Conservation (phyloP, 2,888 invertebrate genomes). For the Calephelis perditalis region DNA sequence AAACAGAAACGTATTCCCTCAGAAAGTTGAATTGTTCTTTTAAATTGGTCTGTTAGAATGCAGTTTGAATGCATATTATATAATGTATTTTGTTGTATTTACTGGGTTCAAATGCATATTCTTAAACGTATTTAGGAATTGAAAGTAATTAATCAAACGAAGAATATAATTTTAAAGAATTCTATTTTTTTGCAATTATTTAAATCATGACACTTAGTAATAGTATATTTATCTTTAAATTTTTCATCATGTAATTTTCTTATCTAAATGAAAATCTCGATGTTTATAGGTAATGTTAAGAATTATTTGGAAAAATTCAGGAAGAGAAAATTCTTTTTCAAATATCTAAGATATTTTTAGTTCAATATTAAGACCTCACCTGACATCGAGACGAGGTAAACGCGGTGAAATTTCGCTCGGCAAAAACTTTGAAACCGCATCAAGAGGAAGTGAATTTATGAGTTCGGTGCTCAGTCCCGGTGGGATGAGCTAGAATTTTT, state of each 20-base stretch:
- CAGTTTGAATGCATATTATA: conserved; percentile 41
- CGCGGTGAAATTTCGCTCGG: conserved; percentile 30
- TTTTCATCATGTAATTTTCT: not conserved
- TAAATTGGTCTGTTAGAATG: conserved; percentile 42
- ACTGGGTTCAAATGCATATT: no score
- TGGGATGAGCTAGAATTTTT: conserved; percentile 38
- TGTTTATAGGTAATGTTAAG: not conserved
- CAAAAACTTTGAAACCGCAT: conserved; percentile 49
- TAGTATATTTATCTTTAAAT: no score
- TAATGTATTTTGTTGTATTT: conserved; percentile 25
- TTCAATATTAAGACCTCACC: conserved; percentile 35
- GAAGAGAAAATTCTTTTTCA: conserved; percentile 3
- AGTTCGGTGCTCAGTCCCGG: conserved; percentile 30
- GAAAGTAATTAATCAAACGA: no score
- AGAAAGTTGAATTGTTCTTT: conserved; percentile 53
- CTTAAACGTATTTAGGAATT: no score
- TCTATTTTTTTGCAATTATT: no score
- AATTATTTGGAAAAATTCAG: not conserved
- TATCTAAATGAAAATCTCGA: not conserved
- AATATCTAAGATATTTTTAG: conserved; percentile 27
- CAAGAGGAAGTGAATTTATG: conserved; percentile 52
- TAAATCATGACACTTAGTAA: no score
- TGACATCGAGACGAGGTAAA: conserved; percentile 31
- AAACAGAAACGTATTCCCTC: conserved; percentile 60
- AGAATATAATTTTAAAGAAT: no score